Base-by-base conservation (phyloP, 1,140 invertebrate species). In the Danaus plexippus region DNA sequence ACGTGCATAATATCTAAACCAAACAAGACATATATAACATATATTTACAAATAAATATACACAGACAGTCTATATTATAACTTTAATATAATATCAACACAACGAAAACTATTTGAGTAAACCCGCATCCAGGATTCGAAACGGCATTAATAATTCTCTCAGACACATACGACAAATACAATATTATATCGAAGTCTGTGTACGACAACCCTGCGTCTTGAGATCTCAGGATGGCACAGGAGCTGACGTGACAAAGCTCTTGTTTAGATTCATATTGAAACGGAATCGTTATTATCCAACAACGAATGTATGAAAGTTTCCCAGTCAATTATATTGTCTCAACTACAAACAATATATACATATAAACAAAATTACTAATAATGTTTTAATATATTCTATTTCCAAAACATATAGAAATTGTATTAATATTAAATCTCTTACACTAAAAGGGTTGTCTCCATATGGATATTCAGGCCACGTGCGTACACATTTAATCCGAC, bases 31-130 rank as follows among this genome's bases (percentile, higher is more conserved):
- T 32, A 15, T 15, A 15, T 15, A 15, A 15, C 15, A 15, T 15
- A 15, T 15, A n/a, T n/a, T n/a, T n/a, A 1, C 22, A 32, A 32
- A 32, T 32, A 32, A 32, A 32, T 32, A 32, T 32, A 32, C 22
- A 32, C 22, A 32, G 7, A 32, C 22, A 32, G 7, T 3, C 22
- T 6, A 32, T 7, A 32, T 6, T 32, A 32, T 32, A 32, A 32
- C 22, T 32, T 32, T 32, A 50, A 64, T 67, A 68, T 63, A 73
- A 73, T 71, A 73, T 71, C 65, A 70, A 67, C 60, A 67, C 59
- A 63, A 71, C 62, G 68, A 67, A 73, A 79, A 78, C 80, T 80
- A 85, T 85, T 85, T 80, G 77, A 82, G 82, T 80, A 80, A 82
- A 63, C 70, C 69, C 67, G 65, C 67, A 74, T 76, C 70, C 51